These are phyloP conservation scores for Ennomos fuscantarius DNA, from an alignment of 2,888 invertebrate species.

Conservation along the genomic window DNA sequence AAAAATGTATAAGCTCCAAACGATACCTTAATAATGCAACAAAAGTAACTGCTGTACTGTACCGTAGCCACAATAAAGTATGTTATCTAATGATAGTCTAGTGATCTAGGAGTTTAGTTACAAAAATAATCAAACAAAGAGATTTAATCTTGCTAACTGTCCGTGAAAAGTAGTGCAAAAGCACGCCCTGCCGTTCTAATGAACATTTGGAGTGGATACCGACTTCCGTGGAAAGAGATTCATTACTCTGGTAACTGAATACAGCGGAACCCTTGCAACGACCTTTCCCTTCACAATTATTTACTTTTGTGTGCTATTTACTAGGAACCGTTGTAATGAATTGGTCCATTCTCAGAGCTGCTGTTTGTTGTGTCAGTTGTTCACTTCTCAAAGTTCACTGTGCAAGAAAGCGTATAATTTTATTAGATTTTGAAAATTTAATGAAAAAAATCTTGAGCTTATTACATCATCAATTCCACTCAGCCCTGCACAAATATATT, in stretches of 20 bases:
- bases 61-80: too few species aligned
- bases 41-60: too few species aligned
- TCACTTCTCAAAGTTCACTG: too few species aligned
- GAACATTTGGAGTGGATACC: constrained; percentile 49
- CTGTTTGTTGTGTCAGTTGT: not conserved
- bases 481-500: too few species aligned
- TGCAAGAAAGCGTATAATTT: too few species aligned
- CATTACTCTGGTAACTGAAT: constrained; percentile 50
- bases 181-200: constrained; percentile 42
- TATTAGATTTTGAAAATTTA: too few species aligned
- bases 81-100: too few species aligned
- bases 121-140: too few species aligned
- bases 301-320: constrained; percentile 14
- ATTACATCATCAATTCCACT: too few species aligned
- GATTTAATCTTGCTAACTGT: constrained; percentile 8
- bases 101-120: too few species aligned
- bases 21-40: too few species aligned
- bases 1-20: not conserved
- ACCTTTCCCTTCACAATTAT: constrained; percentile 20
- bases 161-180: not conserved
- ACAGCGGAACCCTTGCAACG: constrained; percentile 35
- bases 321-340: constrained; percentile 14
- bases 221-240: constrained; percentile 45
- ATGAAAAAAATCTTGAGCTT: too few species aligned
- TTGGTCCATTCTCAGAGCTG: constrained; percentile 1